Evolutionary conservation across 2,888 invertebrate genomes (phyloP).

Genomic region (Agonopterix alstromeriana): DNA sequence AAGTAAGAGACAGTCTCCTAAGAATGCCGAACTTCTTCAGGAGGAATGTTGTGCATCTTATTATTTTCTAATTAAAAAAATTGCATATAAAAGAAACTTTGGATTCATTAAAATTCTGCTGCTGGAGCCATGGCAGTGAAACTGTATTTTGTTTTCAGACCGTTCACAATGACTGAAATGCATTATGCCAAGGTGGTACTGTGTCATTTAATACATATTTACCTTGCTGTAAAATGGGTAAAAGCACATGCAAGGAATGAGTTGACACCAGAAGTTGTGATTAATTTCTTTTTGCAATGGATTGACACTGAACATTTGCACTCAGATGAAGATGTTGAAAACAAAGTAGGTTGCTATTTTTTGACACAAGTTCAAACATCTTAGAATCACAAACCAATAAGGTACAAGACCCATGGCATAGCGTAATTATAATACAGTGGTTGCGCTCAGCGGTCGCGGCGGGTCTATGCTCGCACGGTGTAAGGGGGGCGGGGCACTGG

Average conservation of each 20-base stretch:
- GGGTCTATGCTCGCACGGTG: too few relatives aligned
- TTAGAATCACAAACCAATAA: not conserved
- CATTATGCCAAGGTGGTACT: conserved; percentile 43
- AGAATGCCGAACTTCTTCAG: not conserved
- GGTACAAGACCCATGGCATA: too few relatives aligned
- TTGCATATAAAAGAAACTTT: too few relatives aligned
- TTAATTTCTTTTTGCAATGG: conserved; percentile 55
- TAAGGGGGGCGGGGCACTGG: too few relatives aligned
- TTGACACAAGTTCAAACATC: not conserved
- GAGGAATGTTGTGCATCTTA: not conserved
- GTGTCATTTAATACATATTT: conserved; percentile 39
- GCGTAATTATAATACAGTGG: too few relatives aligned
- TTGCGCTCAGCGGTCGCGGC: too few relatives aligned
- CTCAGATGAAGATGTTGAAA: conserved; percentile 28
- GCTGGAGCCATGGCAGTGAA: not conserved
- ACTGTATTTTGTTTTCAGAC: conserved; percentile 24
- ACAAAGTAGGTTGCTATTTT: conserved; percentile 20
- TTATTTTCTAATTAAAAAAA: not conserved
- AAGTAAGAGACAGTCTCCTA: not conserved
- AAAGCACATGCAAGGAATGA: conserved; percentile 11
- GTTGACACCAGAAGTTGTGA: conserved; percentile 35
- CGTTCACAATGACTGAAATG: conserved; percentile 45
- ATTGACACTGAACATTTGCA: conserved; percentile 36
- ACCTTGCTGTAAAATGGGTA: conserved; percentile 43
- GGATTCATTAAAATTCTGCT: not conserved